Conservation (phyloP, 2,113 vertebrate species). For the Phyllopteryx taeniolatus region DNA sequence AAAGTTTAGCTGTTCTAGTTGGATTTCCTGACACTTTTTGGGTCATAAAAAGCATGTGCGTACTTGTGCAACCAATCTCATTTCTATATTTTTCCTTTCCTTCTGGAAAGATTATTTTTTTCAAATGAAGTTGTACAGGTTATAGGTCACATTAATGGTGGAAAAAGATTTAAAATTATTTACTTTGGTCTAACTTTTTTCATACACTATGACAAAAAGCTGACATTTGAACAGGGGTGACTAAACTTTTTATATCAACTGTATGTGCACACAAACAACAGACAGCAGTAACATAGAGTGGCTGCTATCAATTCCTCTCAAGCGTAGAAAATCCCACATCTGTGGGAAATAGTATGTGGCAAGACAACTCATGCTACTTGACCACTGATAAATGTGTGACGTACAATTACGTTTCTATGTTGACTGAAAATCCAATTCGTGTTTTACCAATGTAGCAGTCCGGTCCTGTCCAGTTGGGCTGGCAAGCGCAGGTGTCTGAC, state of each 20-base stretch:
- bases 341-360: conserved; percentile 49
- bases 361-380: conserved; percentile 24
- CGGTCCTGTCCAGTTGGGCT: conserved; percentile 89
- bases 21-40: no score
- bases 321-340: conserved; percentile 41
- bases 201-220: no score
- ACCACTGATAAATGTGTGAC: conserved; percentile 34
- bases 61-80: no score
- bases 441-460: conserved; percentile 89
- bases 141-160: no score
- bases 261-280: conserved; percentile 7
- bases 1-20: no score
- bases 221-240: no score
- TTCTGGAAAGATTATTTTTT: no score
- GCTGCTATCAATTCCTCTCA: conserved; percentile 35
- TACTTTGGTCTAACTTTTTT: no score
- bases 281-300: conserved; percentile 30
- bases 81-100: no score
- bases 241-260: neutral
- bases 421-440: conserved; percentile 30
- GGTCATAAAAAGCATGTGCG: no score
- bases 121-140: no score
- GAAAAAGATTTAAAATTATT: no score
- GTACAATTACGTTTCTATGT: conserved; percentile 21
- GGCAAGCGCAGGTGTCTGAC: conserved; percentile 84